Conservation (phyloP, 37 sponge, comb jelly and placozoan genomes). For the Halichondria panicea region DNA sequence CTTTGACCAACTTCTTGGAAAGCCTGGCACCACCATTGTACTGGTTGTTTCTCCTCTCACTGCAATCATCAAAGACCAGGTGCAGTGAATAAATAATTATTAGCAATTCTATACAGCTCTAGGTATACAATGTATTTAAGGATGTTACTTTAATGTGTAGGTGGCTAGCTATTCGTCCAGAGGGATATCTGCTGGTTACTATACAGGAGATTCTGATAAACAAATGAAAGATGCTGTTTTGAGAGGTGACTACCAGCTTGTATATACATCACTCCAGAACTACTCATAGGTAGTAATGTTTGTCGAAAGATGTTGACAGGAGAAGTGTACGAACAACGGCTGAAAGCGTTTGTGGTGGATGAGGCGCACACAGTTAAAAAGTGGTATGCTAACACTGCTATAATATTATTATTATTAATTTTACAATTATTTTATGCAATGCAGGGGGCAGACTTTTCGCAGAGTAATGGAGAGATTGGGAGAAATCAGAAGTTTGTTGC, state of each 20-base stretch:
- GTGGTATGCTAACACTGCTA: slow-evolving; percentile 8
- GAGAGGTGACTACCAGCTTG: not conserved
- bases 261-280: not conserved
- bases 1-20: not conserved
- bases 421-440: not conserved
- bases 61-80: not conserved
- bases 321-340: not conserved
- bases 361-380: slow-evolving; percentile 27
- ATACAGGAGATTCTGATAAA: not conserved
- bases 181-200: not conserved
- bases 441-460: not conserved
- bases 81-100: not conserved
- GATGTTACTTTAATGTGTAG: not conserved
- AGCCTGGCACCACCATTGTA: not conserved
- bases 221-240: not conserved
- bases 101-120: not conserved
- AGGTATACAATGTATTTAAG: not conserved
- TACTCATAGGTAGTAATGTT: not conserved
- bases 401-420: not conserved
- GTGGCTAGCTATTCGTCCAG: not conserved
- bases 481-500: not conserved
- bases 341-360: slow-evolving; percentile 13
- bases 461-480: not conserved
- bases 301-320: not conserved
- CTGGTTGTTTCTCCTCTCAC: not conserved